Evolutionary conservation across 2,113 vertebrate genomes (phyloP).

Genomic region (Lagopus leucura): DNA sequence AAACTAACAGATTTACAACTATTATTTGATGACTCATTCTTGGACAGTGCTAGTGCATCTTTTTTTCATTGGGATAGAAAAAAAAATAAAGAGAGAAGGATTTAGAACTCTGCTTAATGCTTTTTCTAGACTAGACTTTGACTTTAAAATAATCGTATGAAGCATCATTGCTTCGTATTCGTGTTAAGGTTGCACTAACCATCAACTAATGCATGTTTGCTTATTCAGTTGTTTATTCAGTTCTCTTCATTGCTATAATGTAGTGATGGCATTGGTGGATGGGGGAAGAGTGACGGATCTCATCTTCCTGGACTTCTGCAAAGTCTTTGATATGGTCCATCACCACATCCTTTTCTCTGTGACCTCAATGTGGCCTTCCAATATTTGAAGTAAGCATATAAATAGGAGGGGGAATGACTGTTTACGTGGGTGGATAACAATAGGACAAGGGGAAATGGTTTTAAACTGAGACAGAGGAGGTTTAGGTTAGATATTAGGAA

Average conservation of each 20-base stretch:
- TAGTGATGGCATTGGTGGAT: too few relatives aligned
- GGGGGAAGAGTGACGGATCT: too few relatives aligned
- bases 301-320: too few relatives aligned
- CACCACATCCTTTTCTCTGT: too few relatives aligned
- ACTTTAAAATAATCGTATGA: not conserved
- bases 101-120: not conserved
- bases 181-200: not conserved
- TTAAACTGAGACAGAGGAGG: too few relatives aligned
- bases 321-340: too few relatives aligned
- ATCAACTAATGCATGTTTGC: not conserved
- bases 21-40: not conserved
- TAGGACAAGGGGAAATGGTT: too few relatives aligned
- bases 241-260: not conserved
- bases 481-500: too few relatives aligned
- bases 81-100: not conserved
- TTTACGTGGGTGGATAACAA: too few relatives aligned
- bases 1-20: not conserved
- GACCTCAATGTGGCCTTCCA: too few relatives aligned
- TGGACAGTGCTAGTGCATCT: not conserved
- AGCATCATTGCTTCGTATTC: not conserved
- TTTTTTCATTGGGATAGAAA: accelerated
- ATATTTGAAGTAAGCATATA: too few relatives aligned
- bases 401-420: too few relatives aligned
- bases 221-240: not conserved
- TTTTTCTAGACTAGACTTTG: not conserved